A percentile compares a stretch with the other conserved stretches of the same genome.
Conservation (phyloP, 2,888 invertebrate species). For the Hybos culiciformis region DNA sequence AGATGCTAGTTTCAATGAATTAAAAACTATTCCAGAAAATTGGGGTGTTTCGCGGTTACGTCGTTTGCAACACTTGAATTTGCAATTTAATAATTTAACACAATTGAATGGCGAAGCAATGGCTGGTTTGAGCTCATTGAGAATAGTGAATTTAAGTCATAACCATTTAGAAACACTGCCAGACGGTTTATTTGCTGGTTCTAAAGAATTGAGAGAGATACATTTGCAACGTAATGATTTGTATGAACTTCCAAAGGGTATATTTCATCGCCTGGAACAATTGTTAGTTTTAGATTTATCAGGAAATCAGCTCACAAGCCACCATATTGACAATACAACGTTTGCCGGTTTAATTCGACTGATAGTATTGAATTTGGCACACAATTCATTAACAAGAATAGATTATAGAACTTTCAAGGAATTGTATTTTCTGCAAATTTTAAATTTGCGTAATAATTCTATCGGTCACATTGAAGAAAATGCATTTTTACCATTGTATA, state of each 20-base stretch:
- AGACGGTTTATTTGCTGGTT: slow-evolving; percentile 66
- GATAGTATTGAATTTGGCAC: slow-evolving; percentile 71
- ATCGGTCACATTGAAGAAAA: slow-evolving; percentile 81
- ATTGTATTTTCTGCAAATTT: slow-evolving; percentile 70
- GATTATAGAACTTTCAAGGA: slow-evolving; percentile 78
- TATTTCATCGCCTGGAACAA: slow-evolving; percentile 74
- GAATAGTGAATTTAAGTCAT: slow-evolving; percentile 73
- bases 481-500: slow-evolving; percentile 75
- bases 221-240: slow-evolving; percentile 75
- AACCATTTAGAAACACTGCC: slow-evolving; percentile 73
- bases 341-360: slow-evolving; percentile 73
- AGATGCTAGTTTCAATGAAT: slow-evolving; percentile 69
- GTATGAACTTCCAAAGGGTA: slow-evolving; percentile 63
- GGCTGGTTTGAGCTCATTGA: slow-evolving; percentile 60
- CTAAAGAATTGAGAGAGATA: slow-evolving; percentile 67
- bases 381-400: slow-evolving; percentile 69
- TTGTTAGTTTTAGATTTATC: slow-evolving; percentile 72
- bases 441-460: slow-evolving; percentile 73
- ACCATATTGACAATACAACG: slow-evolving; percentile 74
- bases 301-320: slow-evolving; percentile 71
- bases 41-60: slow-evolving; percentile 62
- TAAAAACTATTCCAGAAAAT: slow-evolving; percentile 55
- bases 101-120: slow-evolving; percentile 70
- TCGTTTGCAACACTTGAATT: slow-evolving; percentile 61
- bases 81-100: slow-evolving; percentile 72